Conservation (phyloP, 1,140 invertebrate species). For the Dreissena polymorpha region DNA sequence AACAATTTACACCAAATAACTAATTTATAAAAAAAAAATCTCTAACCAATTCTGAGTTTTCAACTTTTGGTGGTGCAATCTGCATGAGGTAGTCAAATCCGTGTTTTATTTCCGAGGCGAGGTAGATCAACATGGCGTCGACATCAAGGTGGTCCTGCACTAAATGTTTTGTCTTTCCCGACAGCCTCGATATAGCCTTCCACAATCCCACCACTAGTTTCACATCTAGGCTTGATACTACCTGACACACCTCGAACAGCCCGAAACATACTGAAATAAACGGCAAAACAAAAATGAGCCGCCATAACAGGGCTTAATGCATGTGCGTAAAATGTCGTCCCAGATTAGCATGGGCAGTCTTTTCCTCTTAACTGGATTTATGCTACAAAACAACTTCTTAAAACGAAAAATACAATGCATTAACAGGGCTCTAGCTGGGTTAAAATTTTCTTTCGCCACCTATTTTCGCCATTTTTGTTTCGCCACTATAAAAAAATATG, state of each 20-base stretch:
- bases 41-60: constrained; percentile 60
- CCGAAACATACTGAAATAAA: constrained; percentile 69
- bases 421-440: too few species aligned
- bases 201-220: constrained; percentile 73
- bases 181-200: constrained; percentile 72
- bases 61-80: constrained; percentile 56
- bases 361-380: too few species aligned
- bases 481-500: too few species aligned
- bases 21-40: not conserved
- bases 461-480: too few species aligned
- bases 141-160: constrained; percentile 61
- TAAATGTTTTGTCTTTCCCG: constrained; percentile 27
- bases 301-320: not conserved
- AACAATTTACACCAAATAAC: too few species aligned
- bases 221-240: constrained; percentile 74
- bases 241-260: constrained; percentile 71
- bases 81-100: constrained; percentile 68
- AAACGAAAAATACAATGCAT: too few species aligned
- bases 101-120: constrained; percentile 66
- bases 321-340: too few species aligned
- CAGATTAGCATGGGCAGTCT: too few species aligned
- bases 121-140: constrained; percentile 59
- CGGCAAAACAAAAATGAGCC: not conserved
- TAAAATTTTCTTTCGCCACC: too few species aligned
- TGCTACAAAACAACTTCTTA: too few species aligned